These are phyloP conservation scores for Catagonus wagneri DNA, from an alignment of 2,113 vertebrate genomes.

Conservation along the genomic window DNA sequence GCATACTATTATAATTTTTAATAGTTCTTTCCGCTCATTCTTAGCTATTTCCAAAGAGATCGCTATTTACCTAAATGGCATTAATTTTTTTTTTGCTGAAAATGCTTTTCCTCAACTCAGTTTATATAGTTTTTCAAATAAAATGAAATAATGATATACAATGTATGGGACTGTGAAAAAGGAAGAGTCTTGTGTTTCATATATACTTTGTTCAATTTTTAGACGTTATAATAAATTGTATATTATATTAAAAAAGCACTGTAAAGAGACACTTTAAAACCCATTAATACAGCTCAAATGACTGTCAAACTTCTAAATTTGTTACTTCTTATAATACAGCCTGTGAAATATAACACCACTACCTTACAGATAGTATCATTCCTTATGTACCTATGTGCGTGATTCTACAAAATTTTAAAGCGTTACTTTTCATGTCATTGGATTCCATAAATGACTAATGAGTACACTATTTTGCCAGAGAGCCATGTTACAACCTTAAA, in stretches of 20 bases:
- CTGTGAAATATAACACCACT: neutral
- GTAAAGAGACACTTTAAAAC: neutral
- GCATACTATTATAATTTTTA: constrained; percentile 59
- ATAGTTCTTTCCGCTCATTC: constrained; percentile 53
- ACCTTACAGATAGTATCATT: neutral
- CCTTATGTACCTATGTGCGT: neutral
- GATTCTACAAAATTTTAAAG: constrained; percentile 38
- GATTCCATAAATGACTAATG: neutral
- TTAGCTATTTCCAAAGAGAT: constrained; percentile 53
- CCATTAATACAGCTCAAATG: constrained; percentile 9
- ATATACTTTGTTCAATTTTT: constrained; percentile 41
- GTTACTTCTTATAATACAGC: constrained; percentile 30
- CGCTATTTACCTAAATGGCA: constrained; percentile 35
- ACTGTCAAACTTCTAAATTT: neutral
- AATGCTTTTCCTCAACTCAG: constrained; percentile 54
- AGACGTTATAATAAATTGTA: neutral
- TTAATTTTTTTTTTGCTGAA: constrained; percentile 70
- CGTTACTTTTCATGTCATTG: neutral
- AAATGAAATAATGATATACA: constrained; percentile 56
- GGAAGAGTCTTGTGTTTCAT: neutral
- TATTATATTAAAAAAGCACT: neutral
- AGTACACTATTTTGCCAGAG: neutral
- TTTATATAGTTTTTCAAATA: constrained; percentile 64
- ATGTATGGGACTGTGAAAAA: neutral
- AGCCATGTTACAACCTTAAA: neutral